Base-by-base conservation (phyloP, 2,113 vertebrate species). In the Choloepus hoffmanni region DNA sequence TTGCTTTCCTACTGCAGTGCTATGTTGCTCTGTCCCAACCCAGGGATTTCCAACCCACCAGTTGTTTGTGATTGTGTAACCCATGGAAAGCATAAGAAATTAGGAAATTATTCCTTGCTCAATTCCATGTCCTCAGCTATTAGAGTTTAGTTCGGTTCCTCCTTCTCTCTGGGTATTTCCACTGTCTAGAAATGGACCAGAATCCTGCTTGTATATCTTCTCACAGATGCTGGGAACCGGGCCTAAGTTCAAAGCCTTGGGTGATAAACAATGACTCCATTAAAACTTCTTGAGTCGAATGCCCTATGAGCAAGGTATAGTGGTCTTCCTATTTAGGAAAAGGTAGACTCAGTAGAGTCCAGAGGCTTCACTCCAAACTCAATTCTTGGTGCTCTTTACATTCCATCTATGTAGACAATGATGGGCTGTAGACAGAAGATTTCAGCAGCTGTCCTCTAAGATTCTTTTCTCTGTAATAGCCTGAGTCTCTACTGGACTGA, bases 291-390 rank as follows among this genome's bases (percentile, higher is more conserved):
- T 18, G 15, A 23, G 63, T 68, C 43, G 33, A 6, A 16, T 33
- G 21, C 85, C 0, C 68, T 40, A 3, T 43, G 77, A 78, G 55
- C 53, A 26, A n/a, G 40, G 14, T 3, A 15, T 1, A 7, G 11
- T 43, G 15, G 5, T 58, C 30, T 53, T 0, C 58, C 19, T 79
- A 48, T 33, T 50, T 33, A 36, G 53, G 84, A 72, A 55, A 40
- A 74, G 33, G 45, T n/a, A 67, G 67, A 53, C 28, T 55, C 26
- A 26, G 4, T 8, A 21, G 83, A 15, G 5, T 26, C 16, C 33
- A 4, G 0, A 19, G 7, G 9, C 48, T 6, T 43, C 0, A 0
- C 60, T 23, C 36, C 33, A 15, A 11, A 19, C 84, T 43, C 18
- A 0, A 10, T 19, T 28, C 55, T 86, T 43, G 1, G 28, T n/a